Conservation (phyloP, 2,888 invertebrate species). For the Globia sparganii region DNA sequence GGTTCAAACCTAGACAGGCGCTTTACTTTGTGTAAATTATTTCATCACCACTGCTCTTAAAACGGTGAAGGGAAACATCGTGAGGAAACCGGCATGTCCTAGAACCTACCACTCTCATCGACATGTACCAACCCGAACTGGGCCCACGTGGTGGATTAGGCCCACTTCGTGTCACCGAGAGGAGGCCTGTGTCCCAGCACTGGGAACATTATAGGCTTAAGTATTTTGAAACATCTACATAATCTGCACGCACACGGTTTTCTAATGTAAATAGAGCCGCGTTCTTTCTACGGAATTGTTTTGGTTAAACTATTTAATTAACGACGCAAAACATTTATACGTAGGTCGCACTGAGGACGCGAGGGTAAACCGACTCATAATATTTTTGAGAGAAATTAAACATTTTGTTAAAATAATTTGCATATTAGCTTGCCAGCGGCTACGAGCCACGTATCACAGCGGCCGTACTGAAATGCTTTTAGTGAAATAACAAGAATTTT, state of each 20-base stretch:
- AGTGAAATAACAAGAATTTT: conserved; percentile 77
- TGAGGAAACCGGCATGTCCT: neutral
- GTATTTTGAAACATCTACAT: conserved; percentile 28
- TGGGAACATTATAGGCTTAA: neutral
- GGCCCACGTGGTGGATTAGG: neutral
- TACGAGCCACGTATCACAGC: conserved; percentile 58
- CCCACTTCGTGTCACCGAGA: too few relatives aligned
- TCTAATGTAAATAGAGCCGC: conserved; percentile 3
- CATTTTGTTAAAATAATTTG: conserved; percentile 66
- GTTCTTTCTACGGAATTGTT: conserved; percentile 35
- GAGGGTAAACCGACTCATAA: conserved; percentile 43
- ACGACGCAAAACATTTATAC: conserved; percentile 34
- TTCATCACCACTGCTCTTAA: neutral
- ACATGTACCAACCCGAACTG: neutral
- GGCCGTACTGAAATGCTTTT: conserved; percentile 74
- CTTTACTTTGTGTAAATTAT: neutral
- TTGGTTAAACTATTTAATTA: conserved; percentile 47
- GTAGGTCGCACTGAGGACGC: conserved; percentile 34
- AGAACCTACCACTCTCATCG: neutral
- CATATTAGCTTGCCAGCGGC: conserved; percentile 63
- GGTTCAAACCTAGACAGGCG: neutral
- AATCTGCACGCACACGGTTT: neutral
- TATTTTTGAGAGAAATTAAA: conserved; percentile 60
- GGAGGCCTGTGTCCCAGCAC: too few relatives aligned
- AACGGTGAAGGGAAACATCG: neutral